phyloP scores from a whole-genome alignment of 1,140 invertebrate species.

The Oedothorax gibbosus region DNA sequence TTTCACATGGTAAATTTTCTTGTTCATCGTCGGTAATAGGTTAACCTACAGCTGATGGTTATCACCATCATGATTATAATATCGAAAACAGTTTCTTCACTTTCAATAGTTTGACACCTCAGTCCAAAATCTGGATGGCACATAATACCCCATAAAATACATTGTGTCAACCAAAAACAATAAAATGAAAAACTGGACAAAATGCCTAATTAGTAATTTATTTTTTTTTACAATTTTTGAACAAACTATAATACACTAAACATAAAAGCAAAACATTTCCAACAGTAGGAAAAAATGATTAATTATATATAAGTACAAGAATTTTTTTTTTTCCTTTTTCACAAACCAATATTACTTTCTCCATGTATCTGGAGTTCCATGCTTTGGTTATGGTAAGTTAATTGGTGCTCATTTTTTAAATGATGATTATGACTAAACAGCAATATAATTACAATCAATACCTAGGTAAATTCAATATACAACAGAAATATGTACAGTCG shows the following conservation, averaged over 20 bases:
- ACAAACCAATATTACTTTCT: constrained; percentile 20
- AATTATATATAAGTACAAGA: constrained; percentile 59
- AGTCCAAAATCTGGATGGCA: too few species aligned
- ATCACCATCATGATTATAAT: too few species aligned
- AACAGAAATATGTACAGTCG: constrained; percentile 19
- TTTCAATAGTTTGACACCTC: too few species aligned
- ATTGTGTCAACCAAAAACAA: too few species aligned
- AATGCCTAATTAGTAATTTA: constrained; percentile 46
- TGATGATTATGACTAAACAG: constrained; percentile 50
- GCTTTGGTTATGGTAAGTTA: constrained; percentile 46
- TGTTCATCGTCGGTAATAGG: too few species aligned
- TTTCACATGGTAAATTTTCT: too few species aligned
- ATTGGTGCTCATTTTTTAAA: constrained; percentile 9
- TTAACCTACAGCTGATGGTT: too few species aligned
- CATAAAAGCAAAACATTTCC: constrained; percentile 55
- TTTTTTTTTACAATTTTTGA: constrained; percentile 44
- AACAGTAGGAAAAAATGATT: constrained; percentile 52
- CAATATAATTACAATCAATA: constrained; percentile 34
- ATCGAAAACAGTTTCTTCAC: too few species aligned
- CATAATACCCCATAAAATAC: too few species aligned
- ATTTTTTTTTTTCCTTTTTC: background rate
- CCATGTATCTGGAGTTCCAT: constrained; percentile 1
- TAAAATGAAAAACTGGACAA: background rate
- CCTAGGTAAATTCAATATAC: constrained; percentile 17
- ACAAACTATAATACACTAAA: constrained; percentile 59